phyloP scores from a whole-genome alignment of 2,113 vertebrate species.

The Labeo rohita region DNA sequence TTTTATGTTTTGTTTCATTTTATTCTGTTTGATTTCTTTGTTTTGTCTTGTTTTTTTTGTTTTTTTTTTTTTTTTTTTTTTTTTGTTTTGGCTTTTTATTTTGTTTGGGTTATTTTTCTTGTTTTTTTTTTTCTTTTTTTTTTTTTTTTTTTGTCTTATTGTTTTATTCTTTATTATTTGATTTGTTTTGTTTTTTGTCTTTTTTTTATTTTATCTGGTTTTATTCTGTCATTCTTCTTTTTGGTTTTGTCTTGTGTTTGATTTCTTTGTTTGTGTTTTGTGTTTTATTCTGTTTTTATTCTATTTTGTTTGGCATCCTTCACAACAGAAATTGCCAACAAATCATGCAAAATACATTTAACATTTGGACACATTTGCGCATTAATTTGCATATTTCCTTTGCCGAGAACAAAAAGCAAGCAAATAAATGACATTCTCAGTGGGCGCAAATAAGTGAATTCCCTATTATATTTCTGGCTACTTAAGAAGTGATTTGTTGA shows the following conservation, averaged over 20 bases:
- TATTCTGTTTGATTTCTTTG: no score
- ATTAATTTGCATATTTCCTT: neutral
- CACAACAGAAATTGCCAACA: neutral
- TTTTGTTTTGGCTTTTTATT: no score
- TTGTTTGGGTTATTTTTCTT: no score
- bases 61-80: no score
- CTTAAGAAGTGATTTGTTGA: neutral
- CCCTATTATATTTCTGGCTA: neutral
- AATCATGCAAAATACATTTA: neutral
- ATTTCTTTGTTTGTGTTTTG: neutral
- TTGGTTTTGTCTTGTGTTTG: no score
- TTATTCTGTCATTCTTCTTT: neutral
- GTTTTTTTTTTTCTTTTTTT: no score
- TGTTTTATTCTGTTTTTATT: neutral
- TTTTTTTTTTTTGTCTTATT: no score
- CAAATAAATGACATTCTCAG: neutral
- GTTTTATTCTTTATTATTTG: no score
- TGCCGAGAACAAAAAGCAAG: neutral
- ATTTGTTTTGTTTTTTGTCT: no score
- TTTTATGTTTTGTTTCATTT: no score
- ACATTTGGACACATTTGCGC: neutral
- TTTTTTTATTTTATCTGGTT: no score
- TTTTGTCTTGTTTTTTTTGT: no score
- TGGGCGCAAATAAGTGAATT: neutral
- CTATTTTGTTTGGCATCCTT: neutral